Conservation (phyloP, 2,888 invertebrate genomes). For the Sturmia bella region DNA sequence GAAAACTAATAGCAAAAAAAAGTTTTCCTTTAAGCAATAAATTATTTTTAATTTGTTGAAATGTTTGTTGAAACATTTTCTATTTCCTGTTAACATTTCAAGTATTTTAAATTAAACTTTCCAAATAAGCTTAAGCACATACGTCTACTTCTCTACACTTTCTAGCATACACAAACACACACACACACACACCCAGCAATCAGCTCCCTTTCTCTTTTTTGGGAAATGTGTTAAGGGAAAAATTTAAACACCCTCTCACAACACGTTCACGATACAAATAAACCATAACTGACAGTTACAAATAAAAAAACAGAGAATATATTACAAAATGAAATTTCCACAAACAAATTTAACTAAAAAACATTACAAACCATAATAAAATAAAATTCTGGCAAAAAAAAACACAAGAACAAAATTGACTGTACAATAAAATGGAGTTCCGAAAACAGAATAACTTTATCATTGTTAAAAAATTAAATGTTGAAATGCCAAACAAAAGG, state of each 20-base stretch:
- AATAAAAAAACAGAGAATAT: constrained; percentile 18
- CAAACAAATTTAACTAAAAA: constrained; percentile 53
- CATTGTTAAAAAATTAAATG: constrained; percentile 25
- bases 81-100: constrained; percentile 50
- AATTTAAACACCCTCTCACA: not conserved
- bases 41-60: constrained; percentile 65
- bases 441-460: constrained; percentile 26
- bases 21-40: constrained; percentile 55
- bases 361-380: constrained; percentile 38
- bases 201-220: too few relatives aligned
- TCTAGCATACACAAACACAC: not conserved
- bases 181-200: not conserved
- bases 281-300: constrained; percentile 53
- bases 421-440: constrained; percentile 33
- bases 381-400: constrained; percentile 27
- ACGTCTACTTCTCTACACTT: too few relatives aligned
- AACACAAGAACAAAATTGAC: constrained; percentile 7
- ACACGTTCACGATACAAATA: too few relatives aligned
- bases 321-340: constrained; percentile 45
- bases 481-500: constrained; percentile 7
- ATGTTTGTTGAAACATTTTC: constrained; percentile 59
- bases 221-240: not conserved
- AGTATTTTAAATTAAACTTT: constrained; percentile 60
- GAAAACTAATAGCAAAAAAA: constrained; percentile 13
- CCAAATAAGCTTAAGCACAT: constrained; percentile 36